phyloP scores from a whole-genome alignment of 2,797 vertebrate genomes.

The Pagetopsis macropterus region DNA sequence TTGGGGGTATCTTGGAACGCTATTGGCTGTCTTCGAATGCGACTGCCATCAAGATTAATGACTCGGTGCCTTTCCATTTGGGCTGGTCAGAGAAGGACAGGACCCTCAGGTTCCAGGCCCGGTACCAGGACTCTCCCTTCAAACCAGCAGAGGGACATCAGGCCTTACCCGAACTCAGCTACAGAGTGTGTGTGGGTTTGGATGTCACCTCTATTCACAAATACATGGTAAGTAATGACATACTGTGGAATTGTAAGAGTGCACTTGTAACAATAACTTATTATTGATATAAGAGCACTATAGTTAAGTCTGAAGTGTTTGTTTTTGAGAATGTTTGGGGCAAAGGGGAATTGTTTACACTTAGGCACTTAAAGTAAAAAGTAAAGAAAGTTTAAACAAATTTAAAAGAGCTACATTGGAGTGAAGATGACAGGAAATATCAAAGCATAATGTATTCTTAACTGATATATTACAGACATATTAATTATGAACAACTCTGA shows the following conservation, averaged over 20 bases:
- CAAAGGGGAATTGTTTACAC: not conserved
- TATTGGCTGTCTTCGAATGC: conserved; percentile 97
- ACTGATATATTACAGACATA: not conserved
- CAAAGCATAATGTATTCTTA: not conserved
- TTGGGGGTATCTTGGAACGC: conserved; percentile 93
- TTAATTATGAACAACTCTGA: not conserved
- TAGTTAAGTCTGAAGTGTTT: not conserved
- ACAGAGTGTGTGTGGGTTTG: conserved; percentile 92
- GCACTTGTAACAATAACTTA: not conserved
- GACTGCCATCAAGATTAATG: conserved; percentile 91
- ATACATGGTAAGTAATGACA: conserved; percentile 87
- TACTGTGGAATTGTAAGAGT: not conserved
- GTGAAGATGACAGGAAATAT: not conserved
- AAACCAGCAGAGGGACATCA: conserved; percentile 79
- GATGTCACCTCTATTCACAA: conserved; percentile 96
- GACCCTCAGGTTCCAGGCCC: conserved; percentile 88
- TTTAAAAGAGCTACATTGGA: not conserved
- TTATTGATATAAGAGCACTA: not conserved
- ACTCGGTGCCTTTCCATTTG: conserved; percentile 95
- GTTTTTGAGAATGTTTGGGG: not conserved
- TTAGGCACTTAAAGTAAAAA: not conserved
- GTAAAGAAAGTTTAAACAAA: not conserved
- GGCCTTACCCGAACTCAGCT: conserved; percentile 90
- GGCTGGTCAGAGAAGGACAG: conserved; percentile 91
- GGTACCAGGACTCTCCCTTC: conserved; percentile 90